Evolutionary conservation across 92 coral and sea anemone genomes (phyloP), one percentile per base, ranked within the genome.

Genomic region (Parazoanthus darwini): DNA sequence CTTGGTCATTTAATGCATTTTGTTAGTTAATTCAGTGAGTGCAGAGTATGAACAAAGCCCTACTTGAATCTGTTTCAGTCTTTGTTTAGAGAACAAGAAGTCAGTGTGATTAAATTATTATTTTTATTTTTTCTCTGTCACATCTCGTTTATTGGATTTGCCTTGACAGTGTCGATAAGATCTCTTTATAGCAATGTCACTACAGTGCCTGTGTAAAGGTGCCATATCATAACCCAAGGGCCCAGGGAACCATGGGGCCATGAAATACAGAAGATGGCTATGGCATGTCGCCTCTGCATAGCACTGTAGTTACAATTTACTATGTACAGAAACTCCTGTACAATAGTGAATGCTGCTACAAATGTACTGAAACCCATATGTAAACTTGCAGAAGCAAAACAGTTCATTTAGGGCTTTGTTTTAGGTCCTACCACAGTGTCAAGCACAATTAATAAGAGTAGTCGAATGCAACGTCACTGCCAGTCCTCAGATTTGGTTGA

Each of bases 401-500:
- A 33, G 23, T 80, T 80, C 23, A 80, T 67, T 80, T 22, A 35
- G 85, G 85, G 85, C 85, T 80, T 80, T 80, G 85, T 80, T 80
- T 54, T 20, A 79, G 16, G 44, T 44, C 33, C 66, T 43, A 54
- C 23, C 23, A 22, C 56, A 80, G 85, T 80, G 22, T 20, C 70
- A 18, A 59, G 44, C 36, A 22, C 10, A 2, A 36, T 80, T 37
- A 35, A 58, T 33, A 54, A 22, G 48, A 80, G 33, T 23, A 44
- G 20, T 48, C 35, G 4, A 82, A n/a, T 15, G 5, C 44, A 63
- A 25, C 33, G 16, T 71, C 79, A 44, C 87, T 84, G 79, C 79
- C 87, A 84, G 66, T 71, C 79, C 87, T 84, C 87, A 48, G 87
- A 48, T 84, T 13, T 15, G 58, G 87, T 84, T 70, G 78, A 16